Evolutionary conservation across 2,888 invertebrate genomes (phyloP).

Genomic region (Caenorhabditis sp.): DNA sequence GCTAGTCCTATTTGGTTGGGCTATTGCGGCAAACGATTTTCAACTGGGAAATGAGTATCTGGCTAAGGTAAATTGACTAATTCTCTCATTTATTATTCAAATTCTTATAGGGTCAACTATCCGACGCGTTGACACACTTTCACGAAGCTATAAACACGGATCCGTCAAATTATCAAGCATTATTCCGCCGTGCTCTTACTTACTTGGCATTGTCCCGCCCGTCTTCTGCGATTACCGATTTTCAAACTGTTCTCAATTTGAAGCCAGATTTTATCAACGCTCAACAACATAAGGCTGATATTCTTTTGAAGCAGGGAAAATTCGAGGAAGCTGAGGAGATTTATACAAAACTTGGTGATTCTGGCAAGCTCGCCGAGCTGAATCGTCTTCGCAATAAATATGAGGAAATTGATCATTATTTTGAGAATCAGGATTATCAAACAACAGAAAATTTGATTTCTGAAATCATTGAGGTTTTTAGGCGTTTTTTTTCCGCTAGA

Average conservation of each 20-base stretch:
- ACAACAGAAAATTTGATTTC: slow-evolving; percentile 3
- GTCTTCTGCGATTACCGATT: slow-evolving; percentile 14
- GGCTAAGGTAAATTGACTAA: slow-evolving; percentile 8
- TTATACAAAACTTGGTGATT: slow-evolving; percentile 4
- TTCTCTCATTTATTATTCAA: too few relatives aligned
- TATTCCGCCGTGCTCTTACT: slow-evolving; percentile 30
- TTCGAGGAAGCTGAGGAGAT: slow-evolving; percentile 9
- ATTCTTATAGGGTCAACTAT: slow-evolving; percentile 16
- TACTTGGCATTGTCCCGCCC: slow-evolving; percentile 19
- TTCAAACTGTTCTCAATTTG: slow-evolving; percentile 15
- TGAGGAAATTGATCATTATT: neutral
- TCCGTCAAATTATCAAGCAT: slow-evolving; percentile 26
- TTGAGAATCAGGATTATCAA: slow-evolving; percentile 4
- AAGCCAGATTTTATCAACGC: slow-evolving; percentile 35
- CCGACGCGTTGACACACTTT: slow-evolving; percentile 28
- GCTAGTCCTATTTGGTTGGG: too few relatives aligned
- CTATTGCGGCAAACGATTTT: too few relatives aligned
- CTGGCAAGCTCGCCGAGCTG: neutral
- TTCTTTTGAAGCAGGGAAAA: slow-evolving; percentile 20
- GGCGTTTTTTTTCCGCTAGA: neutral
- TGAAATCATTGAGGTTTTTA: slow-evolving; percentile 8
- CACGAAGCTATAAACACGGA: slow-evolving; percentile 31
- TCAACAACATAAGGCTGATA: slow-evolving; percentile 20
- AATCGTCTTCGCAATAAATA: neutral
- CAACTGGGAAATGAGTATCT: slow-evolving; percentile 20